Percentiles rank a stretch among this genome's conserved stretches.
Conservation (phyloP, 1,140 invertebrate genomes). For the Saccostrea cuccullata region DNA sequence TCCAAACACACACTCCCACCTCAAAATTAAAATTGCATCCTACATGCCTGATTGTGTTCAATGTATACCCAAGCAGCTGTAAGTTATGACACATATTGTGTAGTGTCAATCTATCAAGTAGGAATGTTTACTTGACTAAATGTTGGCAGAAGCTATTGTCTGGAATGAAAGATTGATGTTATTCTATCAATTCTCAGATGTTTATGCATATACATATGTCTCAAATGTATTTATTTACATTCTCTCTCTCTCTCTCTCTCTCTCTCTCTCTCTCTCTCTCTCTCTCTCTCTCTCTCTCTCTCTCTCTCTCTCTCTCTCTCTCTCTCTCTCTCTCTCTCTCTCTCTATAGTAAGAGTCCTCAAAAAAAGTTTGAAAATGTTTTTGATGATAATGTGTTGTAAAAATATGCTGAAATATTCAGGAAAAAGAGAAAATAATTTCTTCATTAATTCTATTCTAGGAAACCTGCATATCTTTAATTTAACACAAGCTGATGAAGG, state of each 20-base stretch:
- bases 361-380: no score
- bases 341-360: neutral
- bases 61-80: neutral
- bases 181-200: neutral
- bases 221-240: neutral
- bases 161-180: neutral
- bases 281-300: neutral
- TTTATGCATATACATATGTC: neutral
- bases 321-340: slow-evolving; percentile 3
- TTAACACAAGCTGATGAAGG: slow-evolving; percentile 84
- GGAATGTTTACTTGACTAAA: neutral
- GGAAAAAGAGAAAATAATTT: no score
- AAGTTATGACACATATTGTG: neutral
- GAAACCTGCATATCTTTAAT: slow-evolving; percentile 84
- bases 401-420: neutral
- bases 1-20: no score
- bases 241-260: neutral
- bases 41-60: neutral
- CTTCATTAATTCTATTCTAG: slow-evolving; percentile 62
- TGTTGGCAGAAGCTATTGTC: neutral
- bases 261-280: neutral
- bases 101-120: neutral
- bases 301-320: slow-evolving; percentile 1
- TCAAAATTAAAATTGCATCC: no score
- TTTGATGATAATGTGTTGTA: no score